Percentiles rank a stretch among this genome's conserved stretches.
Conservation (phyloP, 92 coral and sea anemone species). For the Palythoa caribaeorum region DNA sequence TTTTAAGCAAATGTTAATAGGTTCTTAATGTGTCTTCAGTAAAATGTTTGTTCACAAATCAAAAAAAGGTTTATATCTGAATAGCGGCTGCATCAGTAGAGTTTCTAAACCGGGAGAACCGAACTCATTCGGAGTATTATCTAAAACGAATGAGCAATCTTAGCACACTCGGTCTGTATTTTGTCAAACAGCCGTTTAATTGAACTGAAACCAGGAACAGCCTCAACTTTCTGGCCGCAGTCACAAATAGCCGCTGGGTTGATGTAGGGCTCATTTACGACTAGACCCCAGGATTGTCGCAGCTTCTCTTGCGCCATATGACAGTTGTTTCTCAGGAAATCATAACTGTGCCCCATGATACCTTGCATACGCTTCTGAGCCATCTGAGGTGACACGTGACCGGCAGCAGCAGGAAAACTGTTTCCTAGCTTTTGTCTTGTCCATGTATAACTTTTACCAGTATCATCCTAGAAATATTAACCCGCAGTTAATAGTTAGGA, state of each 20-base stretch:
- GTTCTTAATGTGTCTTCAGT: no score
- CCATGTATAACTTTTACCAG: conserved; percentile 18
- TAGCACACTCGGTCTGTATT: background rate
- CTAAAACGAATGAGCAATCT: background rate
- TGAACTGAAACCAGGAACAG: background rate
- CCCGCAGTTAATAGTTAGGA: background rate
- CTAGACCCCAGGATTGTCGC: conserved; percentile 46
- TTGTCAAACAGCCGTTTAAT: background rate
- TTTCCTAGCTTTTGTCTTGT: conserved; percentile 3
- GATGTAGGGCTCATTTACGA: conserved; percentile 40
- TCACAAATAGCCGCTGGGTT: conserved; percentile 29
- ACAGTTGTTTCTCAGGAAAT: conserved; percentile 51
- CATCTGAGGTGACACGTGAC: conserved; percentile 54
- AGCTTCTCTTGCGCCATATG: conserved; percentile 66
- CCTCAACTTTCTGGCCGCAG: conserved; percentile 17
- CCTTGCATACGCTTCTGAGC: conserved; percentile 58
- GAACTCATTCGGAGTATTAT: background rate
- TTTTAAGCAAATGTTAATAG: no score
- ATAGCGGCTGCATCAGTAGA: background rate
- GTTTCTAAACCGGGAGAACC: background rate
- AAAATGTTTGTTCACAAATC: no score
- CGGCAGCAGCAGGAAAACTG: conserved; percentile 26
- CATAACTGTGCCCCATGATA: conserved; percentile 60
- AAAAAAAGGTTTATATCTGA: background rate
- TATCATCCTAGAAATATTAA: conserved; percentile 21